Evolutionary conservation across 2,113 vertebrate species (phyloP), one percentile per base, ranked within the genome.

Genomic region (Plecotus auritus): DNA sequence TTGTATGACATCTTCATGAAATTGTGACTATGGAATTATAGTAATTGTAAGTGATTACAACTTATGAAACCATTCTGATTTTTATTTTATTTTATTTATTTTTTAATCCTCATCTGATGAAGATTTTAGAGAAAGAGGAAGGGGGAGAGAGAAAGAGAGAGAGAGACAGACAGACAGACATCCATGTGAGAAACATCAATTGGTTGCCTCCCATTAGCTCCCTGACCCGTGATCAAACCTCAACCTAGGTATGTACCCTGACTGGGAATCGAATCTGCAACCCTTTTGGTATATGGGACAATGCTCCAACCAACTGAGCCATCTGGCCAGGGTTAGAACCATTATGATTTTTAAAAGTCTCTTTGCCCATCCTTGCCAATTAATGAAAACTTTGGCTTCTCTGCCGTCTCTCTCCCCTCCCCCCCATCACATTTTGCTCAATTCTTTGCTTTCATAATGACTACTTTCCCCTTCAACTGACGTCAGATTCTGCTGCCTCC

Each of bases 391-490:
- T 30, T 78, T 70, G 82, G 37, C 20, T 45, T 88, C 70, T 49
- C 14, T 49, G 7, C 42, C 54, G 85, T 69, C 8, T 9, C 7
- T 18, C 26, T n/a, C 13, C 18, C 7, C 30, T 8, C 12, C 22
- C 22, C 32, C 9, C 4, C 12, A 74, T 74, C 37, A 16, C 45
- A 66, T 66, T 95, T 94, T 85, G 17, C 42, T 90, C 73, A 54
- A 3, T 87, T 91, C 74, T 91, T 92, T 87, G 51, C 72, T 95
- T 51, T 95, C 54, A n/a, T 82, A 78, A 87, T 82, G 72, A 77
- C 85, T 74, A 61, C 90, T 93, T 97, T 91, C 67, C 66, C 72
- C 54, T 88, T 93, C 23, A 81, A 32, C 66, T 94, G 91, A 92
- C 1, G 17, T 94, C 94, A 81, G 73, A 85, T 77, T 90, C 42